Base-by-base conservation (phyloP, 2,113 vertebrate genomes). In the Sarotherodon lohbergeri region DNA sequence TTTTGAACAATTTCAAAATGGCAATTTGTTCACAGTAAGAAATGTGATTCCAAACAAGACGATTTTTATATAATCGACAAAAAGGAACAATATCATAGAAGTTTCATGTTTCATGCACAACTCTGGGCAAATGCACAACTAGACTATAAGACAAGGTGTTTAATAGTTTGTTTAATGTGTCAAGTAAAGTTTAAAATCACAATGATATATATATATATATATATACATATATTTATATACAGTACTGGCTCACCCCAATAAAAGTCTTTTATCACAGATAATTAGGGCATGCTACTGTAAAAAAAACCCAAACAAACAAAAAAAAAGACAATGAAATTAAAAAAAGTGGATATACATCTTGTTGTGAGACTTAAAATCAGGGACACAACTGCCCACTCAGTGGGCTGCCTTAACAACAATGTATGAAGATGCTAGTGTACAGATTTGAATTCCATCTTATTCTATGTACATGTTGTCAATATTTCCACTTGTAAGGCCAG, bases 1-100 rank as follows among this genome's bases (percentile, higher is more conserved):
- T 96, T 96, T 91, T 87, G 82, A 95, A 96, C 95, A 95, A 84
- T 95, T 95, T 94, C 85, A 93, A 95, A 95, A 95, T 94, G 94
- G 86, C 81, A 88, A 94, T 93, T 95, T 91, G 89, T 92, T 96
- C 92, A 96, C 95, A 95, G 95, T 96, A 93, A 93, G 94, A 96
- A 95, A 95, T 89, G 89, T 93, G 92, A 93, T 91, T 86, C 41
- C 78, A 94, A 92, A 93, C 88, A 92, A 86, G 82, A 87, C 32
- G 9, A 14, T 81, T 82, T 83, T 61, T 78, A 84, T 89, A 87
- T 90, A 29, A 46, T 78, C 4, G 81, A 94, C 91, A 91, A 88
- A 94, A 94, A 89, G 82, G 11, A 91, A 94, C 86, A 92, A 84
- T 90, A 83, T 91, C 56, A 84, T 88, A 91, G 89, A 92, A 90